These are phyloP conservation scores for Onychomys torridus DNA, from an alignment of 2,797 vertebrate species.

Conservation along the genomic window DNA sequence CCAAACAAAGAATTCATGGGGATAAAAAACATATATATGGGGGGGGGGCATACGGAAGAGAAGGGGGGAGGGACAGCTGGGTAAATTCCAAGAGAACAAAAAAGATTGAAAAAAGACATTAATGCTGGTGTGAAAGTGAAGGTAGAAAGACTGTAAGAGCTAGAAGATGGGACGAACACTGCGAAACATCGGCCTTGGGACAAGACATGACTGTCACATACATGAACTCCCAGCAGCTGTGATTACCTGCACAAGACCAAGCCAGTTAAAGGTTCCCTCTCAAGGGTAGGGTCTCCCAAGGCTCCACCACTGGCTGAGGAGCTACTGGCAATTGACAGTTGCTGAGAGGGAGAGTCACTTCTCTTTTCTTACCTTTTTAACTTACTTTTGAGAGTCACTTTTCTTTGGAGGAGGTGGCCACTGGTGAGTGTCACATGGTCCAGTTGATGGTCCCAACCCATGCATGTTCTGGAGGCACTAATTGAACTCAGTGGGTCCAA, in stretches of 20 bases:
- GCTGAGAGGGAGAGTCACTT: not conserved
- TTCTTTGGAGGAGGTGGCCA: too few relatives aligned
- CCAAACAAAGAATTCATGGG: not conserved
- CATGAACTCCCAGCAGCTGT: not conserved
- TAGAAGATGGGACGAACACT: not conserved
- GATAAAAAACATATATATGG: not conserved
- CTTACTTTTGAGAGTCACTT: too few relatives aligned
- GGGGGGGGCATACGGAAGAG: not conserved
- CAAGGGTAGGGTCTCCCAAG: not conserved
- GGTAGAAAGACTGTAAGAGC: not conserved
- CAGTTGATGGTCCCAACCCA: not conserved
- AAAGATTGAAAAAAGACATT: not conserved
- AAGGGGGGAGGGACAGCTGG: not conserved
- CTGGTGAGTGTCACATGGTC: too few relatives aligned
- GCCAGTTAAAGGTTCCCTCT: not conserved
- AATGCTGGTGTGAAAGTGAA: not conserved
- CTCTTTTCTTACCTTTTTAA: too few relatives aligned
- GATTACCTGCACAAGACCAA: not conserved
- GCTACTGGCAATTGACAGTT: not conserved
- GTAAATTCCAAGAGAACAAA: not conserved
- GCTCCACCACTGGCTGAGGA: not conserved
- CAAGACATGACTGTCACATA: too few relatives aligned
- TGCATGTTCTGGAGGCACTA: not conserved
- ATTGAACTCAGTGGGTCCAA: not conserved
- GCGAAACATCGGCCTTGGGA: too few relatives aligned